Base-by-base conservation (phyloP, 2,888 invertebrate species). In the Nebria brevicollis region DNA sequence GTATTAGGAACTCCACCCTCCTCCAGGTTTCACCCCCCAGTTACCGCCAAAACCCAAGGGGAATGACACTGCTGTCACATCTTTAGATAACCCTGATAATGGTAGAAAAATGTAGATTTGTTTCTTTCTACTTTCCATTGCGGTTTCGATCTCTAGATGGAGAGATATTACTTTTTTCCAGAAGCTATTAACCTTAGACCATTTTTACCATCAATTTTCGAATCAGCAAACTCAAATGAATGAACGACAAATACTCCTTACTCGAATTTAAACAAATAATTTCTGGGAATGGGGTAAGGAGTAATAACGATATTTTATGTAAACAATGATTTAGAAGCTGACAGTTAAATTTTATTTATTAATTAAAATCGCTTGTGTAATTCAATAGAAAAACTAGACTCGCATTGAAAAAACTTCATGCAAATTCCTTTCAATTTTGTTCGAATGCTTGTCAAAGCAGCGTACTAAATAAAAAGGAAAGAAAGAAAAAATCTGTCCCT, bases 21-120 rank as follows among this genome's bases (percentile, higher is more conserved):
- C 34, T 15, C 34, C 34, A 34, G 2, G 34, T 34, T 68, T 10
- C 25, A 70, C 25, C 70, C 70, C 25, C 70, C 70, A 1, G 26
- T 70, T 13, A 26, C 70, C 11, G 70, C 26, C 10, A 34, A 34
- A 34, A 20, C 11, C 70, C 70, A 7, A 20, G 70, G 70, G 54
- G 54, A 54, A 54, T 54, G 54, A 54, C 54, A 54, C 54, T 13
- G 54, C 54, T 70, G 70, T 25, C 70, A 70, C 70, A 70, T 34
- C 70, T 34, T 25, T 70, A 34, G 70, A 70, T 70, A 70, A 54
- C 34, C 70, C 34, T 70, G 70, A 70, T 70, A 70, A 70, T 70
- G 34, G 70, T 70, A 70, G 11, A 70, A 70, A 70, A 70, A 70
- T 70, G 70, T 70, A 70, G 70, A 70, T 70, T 70, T 34, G n/a